A percentile compares a stretch with the other conserved stretches of the same genome.
These are phyloP conservation scores for Tromatobia lineatoria DNA, from an alignment of 2,888 invertebrate species.

Conservation along the genomic window DNA sequence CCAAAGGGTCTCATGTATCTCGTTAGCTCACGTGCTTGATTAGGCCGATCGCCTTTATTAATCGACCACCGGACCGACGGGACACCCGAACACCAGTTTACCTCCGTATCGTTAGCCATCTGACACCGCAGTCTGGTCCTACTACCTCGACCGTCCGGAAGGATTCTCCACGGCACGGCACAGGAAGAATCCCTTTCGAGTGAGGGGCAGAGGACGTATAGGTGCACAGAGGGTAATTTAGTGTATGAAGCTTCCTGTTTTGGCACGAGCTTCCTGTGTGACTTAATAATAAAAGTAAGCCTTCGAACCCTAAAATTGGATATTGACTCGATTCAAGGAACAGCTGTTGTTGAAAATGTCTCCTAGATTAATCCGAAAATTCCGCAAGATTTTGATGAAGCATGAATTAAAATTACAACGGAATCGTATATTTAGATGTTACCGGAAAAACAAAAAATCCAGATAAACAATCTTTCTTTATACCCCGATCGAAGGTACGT, in stretches of 20 bases:
- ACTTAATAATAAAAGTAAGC: background rate
- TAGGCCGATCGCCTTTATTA: slow-evolving; percentile 77
- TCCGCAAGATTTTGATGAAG: no score
- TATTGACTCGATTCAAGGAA: no score
- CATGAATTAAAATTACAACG: no score
- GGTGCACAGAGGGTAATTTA: slow-evolving; percentile 21
- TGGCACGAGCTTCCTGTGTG: slow-evolving; percentile 58
- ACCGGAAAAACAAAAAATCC: no score
- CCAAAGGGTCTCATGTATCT: slow-evolving; percentile 68
- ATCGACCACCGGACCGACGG: slow-evolving; percentile 70
- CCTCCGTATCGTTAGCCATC: slow-evolving; percentile 71
- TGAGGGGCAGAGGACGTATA: slow-evolving; percentile 30
- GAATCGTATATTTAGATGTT: no score
- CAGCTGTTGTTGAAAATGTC: no score
- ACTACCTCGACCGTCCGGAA: slow-evolving; percentile 41
- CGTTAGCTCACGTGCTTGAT: slow-evolving; percentile 73
- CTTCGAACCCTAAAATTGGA: background rate
- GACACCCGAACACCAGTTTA: slow-evolving; percentile 74
- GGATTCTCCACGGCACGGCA: slow-evolving; percentile 11
- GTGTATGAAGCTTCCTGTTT: slow-evolving; percentile 52
- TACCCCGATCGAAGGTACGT: no score
- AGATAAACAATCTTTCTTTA: no score
- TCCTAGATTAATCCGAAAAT: no score
- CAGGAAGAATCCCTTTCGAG: slow-evolving; percentile 53
- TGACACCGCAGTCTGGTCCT: slow-evolving; percentile 57